A percentile compares a stretch with the other conserved stretches of the same genome.
Evolutionary conservation across 2,888 invertebrate species (phyloP).

Genomic region (Argyresthia goedartella): DNA sequence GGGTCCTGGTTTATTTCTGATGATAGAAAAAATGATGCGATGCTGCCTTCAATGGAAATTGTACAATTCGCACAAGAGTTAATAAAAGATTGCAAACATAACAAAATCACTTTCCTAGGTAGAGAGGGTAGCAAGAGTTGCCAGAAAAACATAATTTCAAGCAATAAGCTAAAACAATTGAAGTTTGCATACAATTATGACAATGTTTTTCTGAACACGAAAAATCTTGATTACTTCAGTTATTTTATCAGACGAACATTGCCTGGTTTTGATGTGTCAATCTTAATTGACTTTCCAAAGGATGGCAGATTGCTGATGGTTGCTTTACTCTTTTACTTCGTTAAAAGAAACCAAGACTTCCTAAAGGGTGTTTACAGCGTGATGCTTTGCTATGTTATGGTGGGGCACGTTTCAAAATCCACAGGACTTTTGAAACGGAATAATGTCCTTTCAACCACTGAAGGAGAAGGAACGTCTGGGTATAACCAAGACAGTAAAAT

Average conservation of each 20-base stretch:
- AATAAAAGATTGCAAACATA: slow-evolving; percentile 15
- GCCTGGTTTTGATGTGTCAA: slow-evolving; percentile 11
- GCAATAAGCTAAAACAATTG: too few species aligned
- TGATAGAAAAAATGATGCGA: slow-evolving; percentile 20
- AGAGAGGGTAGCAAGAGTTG: slow-evolving; percentile 9
- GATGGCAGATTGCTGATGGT: slow-evolving; percentile 15
- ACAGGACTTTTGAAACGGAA: slow-evolving; percentile 15
- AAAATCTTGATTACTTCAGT: background rate
- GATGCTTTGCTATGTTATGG: slow-evolving; percentile 17
- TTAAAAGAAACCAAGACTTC: slow-evolving; percentile 15
- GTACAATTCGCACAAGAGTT: slow-evolving; percentile 19
- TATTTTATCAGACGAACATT: background rate
- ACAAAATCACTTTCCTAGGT: slow-evolving; percentile 15
- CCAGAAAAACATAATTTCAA: background rate
- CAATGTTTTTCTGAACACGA: too few species aligned
- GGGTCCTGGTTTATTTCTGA: slow-evolving; percentile 17
- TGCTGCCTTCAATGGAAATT: slow-evolving; percentile 22
- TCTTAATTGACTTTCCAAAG: slow-evolving; percentile 9
- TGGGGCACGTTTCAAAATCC: slow-evolving; percentile 14
- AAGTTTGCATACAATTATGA: too few species aligned
- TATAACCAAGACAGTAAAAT: background rate
- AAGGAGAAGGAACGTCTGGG: background rate
- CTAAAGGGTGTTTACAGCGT: slow-evolving; percentile 18
- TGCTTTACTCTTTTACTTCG: slow-evolving; percentile 20
- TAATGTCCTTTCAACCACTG: slow-evolving; percentile 8